A percentile compares a stretch with the other conserved stretches of the same genome.
These are phyloP conservation scores for Phyllotis vaccarum DNA, from an alignment of 2,797 vertebrate species.

Conservation along the genomic window DNA sequence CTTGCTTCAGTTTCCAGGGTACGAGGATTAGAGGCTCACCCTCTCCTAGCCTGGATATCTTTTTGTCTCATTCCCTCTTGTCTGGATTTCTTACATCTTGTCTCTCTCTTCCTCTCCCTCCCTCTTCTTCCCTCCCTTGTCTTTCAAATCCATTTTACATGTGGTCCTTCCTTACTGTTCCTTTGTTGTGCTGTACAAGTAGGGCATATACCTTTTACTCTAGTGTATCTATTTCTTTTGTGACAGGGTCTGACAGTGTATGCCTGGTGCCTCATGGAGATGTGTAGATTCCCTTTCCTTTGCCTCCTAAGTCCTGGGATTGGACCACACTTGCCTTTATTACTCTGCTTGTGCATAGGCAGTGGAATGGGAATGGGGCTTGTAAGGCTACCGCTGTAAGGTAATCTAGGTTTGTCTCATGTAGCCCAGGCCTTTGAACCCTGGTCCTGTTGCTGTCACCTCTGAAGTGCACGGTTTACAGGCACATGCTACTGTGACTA, in stretches of 20 bases:
- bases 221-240: neutral
- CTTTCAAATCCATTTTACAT: neutral
- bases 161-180: neutral
- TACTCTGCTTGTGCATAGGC: neutral
- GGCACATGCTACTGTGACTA: neutral
- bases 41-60: neutral
- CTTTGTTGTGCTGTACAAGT: neutral
- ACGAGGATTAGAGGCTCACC: neutral
- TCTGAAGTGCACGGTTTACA: neutral
- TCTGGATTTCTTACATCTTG: neutral
- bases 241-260: neutral
- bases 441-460: neutral
- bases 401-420: neutral
- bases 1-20: neutral
- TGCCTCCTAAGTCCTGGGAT: neutral
- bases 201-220: neutral
- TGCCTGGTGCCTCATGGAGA: neutral
- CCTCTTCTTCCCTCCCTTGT: neutral
- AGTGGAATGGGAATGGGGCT: neutral
- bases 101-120: neutral
- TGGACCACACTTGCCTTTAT: neutral
- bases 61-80: neutral
- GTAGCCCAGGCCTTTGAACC: neutral
- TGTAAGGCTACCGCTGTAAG: neutral
- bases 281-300: neutral